Conservation (phyloP, 1,140 invertebrate species). For the Rhopalosiphum maidis region DNA sequence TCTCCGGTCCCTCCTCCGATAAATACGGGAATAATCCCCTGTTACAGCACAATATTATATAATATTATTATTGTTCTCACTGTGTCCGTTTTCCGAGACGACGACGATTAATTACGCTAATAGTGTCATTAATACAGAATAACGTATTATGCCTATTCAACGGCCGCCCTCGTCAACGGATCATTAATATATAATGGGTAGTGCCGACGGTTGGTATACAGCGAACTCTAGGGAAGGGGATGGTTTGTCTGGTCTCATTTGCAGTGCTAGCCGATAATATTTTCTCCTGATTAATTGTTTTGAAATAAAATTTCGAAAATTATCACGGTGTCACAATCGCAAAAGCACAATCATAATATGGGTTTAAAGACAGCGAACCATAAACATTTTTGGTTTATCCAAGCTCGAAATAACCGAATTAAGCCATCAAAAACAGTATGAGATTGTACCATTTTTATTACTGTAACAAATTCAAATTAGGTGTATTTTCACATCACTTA, state of each 20-base stretch:
- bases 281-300: background rate
- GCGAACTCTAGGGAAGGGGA: background rate
- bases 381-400: background rate
- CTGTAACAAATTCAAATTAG: background rate
- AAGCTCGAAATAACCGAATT: background rate
- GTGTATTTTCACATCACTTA: background rate
- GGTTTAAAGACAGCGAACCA: too few relatives aligned
- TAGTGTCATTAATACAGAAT: conserved; percentile 9
- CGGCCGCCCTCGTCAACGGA: background rate
- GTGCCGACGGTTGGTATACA: background rate
- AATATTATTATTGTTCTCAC: background rate
- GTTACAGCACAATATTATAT: background rate
- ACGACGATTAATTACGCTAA: background rate
- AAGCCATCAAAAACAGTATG: background rate
- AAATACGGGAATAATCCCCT: background rate
- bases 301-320: background rate
- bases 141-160: background rate
- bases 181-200: background rate
- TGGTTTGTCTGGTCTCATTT: background rate
- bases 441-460: background rate
- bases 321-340: background rate
- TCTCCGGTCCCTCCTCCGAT: background rate
- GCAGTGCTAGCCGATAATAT: background rate
- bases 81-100: background rate
- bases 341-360: background rate